Evolutionary conservation across 1,140 invertebrate genomes (phyloP).

Genomic region (Samia ricini): DNA sequence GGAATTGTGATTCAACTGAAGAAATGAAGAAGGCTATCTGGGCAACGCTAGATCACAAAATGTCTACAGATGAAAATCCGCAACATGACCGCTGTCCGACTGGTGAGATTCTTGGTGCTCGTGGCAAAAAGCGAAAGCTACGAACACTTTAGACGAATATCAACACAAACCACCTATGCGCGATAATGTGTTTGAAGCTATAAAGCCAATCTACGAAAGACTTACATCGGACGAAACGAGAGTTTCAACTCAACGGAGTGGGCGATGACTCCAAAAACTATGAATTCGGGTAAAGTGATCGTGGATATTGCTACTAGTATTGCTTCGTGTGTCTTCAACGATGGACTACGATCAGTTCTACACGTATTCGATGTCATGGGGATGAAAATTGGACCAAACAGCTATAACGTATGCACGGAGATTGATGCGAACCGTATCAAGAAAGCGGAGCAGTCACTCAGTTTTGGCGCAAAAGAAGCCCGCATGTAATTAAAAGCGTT

Average conservation of each 20-base stretch:
- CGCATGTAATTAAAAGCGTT: background rate
- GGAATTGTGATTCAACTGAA: constrained; percentile 37
- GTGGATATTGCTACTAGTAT: constrained; percentile 11
- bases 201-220: background rate
- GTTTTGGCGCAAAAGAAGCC: too few relatives aligned
- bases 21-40: constrained; percentile 48
- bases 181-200: background rate
- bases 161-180: background rate
- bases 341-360: too few relatives aligned
- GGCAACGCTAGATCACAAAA: constrained; percentile 44
- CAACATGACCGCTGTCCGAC: constrained; percentile 33
- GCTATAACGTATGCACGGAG: too few relatives aligned
- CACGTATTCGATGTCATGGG: too few relatives aligned
- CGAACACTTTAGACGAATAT: background rate
- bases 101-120: constrained; percentile 34
- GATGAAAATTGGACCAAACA: too few relatives aligned
- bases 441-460: too few relatives aligned
- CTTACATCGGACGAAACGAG: constrained; percentile 6
- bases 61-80: constrained; percentile 42
- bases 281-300: constrained; percentile 5
- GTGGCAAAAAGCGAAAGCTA: constrained; percentile 24
- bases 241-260: constrained; percentile 7
- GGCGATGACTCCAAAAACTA: constrained; percentile 7
- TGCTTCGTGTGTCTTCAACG: background rate
- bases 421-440: too few relatives aligned